Evolutionary conservation across 2,888 invertebrate species (phyloP).

Genomic region (Netelia virgata): DNA sequence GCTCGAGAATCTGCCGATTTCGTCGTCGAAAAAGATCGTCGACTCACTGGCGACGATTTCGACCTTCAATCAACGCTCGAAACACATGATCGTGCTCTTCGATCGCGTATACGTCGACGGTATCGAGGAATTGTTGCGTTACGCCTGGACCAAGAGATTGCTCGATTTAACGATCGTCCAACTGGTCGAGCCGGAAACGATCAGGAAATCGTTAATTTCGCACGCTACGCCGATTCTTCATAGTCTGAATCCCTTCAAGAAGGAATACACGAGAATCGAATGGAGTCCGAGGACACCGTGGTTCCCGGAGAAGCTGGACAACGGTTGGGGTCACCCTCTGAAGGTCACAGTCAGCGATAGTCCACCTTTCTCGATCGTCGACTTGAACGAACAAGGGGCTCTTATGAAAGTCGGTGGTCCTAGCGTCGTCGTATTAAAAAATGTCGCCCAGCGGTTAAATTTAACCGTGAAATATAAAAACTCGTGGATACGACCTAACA

Average conservation of each 20-base stretch:
- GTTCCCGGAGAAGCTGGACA: conserved; percentile 70
- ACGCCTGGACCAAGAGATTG: conserved; percentile 65
- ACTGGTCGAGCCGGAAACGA: conserved; percentile 12
- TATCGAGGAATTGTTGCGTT: conserved; percentile 50
- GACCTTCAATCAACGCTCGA: conserved; percentile 28
- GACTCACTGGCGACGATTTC: conserved; percentile 49
- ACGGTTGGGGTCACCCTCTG: conserved; percentile 70
- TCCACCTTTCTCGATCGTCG: conserved; percentile 45
- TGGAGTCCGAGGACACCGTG: conserved; percentile 45
- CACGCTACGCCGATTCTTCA: conserved; percentile 53
- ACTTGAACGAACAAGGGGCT: conserved; percentile 25
- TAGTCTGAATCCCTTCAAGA: conserved; percentile 65
- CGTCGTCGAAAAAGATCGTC: neutral
- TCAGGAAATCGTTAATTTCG: neutral
- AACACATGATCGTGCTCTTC: conserved; percentile 52
- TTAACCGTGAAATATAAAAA: conserved; percentile 62
- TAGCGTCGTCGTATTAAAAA: conserved; percentile 31
- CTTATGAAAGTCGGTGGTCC: conserved; percentile 4
- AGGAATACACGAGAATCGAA: conserved; percentile 17
- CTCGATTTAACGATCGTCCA: conserved; percentile 67
- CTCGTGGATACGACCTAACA: fast-evolving
- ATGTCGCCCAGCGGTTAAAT: conserved; percentile 61
- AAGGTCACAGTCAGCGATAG: conserved; percentile 14
- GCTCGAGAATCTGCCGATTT: neutral
- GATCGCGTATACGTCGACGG: conserved; percentile 4